Base-by-base conservation (phyloP, 30 jellyfish, hydroid and myxozoan species). In the Clytia hemisphaerica region DNA sequence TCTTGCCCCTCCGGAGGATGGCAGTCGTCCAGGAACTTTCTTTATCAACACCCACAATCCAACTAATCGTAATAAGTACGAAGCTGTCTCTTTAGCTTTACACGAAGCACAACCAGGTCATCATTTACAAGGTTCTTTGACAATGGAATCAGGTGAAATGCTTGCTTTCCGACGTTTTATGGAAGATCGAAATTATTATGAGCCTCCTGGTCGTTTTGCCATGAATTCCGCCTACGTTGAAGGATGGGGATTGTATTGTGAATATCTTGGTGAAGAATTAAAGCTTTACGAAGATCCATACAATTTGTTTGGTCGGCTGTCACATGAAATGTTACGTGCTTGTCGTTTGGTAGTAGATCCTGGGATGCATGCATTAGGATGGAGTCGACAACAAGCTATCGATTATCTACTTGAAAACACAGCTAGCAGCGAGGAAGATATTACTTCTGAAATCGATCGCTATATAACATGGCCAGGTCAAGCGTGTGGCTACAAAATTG, bases 101-200 rank as follows among this genome's bases (percentile, higher is more conserved):
- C 96, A 87, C 63, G 96, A 87, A 64, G 96, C 96, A 10, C 78
- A 66, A 58, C 96, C 96, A 36, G 96, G 96, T 2, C 96, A 87
- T 53, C 96, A 87, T 49, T 50, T 59, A 15, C 96, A 87, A 45
- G 44, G 79, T 25, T 65, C 84, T 26, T 54, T 71, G 4, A 71
- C 96, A 19, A 61, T 87, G 88, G 93, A 79, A 65, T 74, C 50
- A 16, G 81, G 73, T 3, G 47, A 42, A 6, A 61, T 61, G 12
- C 88, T 87, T 31, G 77, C 49, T 47, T 87, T 87, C 75, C 82
- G 93, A 40, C 59, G 93, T 26, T 87, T 54, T 40, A 46, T 87
- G 45, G 96, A 87, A 66, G 94, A 87, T 36, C 55, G 93, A 6
- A 72, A 72, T 16, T 87, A 87, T 55, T 79, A 74, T 54, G 82